These are phyloP conservation scores for Danio choprae DNA, from an alignment of 2,797 vertebrate species.

Conservation along the genomic window DNA sequence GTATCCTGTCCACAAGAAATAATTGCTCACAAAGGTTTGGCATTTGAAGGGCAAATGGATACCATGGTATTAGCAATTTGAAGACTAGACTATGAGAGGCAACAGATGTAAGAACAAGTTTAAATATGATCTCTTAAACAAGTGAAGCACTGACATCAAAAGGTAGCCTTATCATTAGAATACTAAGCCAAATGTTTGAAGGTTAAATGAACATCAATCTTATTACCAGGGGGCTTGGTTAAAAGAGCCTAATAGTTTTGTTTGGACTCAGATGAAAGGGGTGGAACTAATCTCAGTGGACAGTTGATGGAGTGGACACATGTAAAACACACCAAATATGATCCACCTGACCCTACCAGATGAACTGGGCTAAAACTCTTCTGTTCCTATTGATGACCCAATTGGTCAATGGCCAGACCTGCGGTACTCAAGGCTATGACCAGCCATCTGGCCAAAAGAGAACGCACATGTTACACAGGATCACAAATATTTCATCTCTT, in stretches of 20 bases:
- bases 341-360: constrained; percentile 48
- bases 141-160: constrained; percentile 18
- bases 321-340: constrained; percentile 32
- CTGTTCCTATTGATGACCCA: constrained; percentile 51
- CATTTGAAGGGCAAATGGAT: constrained; percentile 19
- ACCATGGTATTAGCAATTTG: background rate
- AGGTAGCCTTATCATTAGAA: background rate
- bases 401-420: constrained; percentile 52
- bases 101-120: background rate
- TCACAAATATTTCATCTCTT: constrained; percentile 20
- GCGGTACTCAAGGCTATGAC: constrained; percentile 27
- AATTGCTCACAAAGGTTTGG: constrained; percentile 45
- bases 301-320: constrained; percentile 30
- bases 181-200: background rate
- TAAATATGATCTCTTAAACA: constrained; percentile 6
- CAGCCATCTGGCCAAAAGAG: constrained; percentile 56
- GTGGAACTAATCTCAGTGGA: constrained; percentile 28
- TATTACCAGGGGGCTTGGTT: background rate
- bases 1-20: constrained; percentile 50
- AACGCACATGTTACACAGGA: constrained; percentile 25
- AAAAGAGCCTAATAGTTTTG: constrained; percentile 19
- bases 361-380: constrained; percentile 57
- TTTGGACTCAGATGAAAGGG: constrained; percentile 28
- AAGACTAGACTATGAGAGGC: background rate
- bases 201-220: constrained; percentile 32